A percentile compares a stretch with the other conserved stretches of the same genome.
These are phyloP conservation scores for Tinea pellionella DNA, from an alignment of 2,888 invertebrate species.

Conservation along the genomic window DNA sequence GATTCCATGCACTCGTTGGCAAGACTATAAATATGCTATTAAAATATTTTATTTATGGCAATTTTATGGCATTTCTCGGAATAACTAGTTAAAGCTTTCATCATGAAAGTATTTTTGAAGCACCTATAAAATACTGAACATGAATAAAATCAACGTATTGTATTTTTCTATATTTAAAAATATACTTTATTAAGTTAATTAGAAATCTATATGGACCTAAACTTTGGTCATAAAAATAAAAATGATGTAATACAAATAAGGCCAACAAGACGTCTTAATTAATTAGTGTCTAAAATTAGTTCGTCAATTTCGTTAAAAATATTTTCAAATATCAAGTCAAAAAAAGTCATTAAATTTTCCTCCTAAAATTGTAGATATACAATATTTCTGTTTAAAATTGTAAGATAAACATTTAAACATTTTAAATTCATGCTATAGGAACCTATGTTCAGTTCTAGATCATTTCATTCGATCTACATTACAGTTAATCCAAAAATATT, in stretches of 20 bases:
- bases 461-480: slow-evolving; percentile 26
- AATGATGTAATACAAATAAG: neutral
- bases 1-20: neutral
- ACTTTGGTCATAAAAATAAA: slow-evolving; percentile 2
- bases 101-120: neutral
- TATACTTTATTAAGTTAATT: neutral
- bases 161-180: neutral
- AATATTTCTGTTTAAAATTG: neutral
- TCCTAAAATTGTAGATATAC: neutral
- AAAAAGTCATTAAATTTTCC: neutral
- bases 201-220: neutral
- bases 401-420: slow-evolving; percentile 12
- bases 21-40: neutral
- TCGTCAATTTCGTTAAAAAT: neutral
- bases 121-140: slow-evolving; percentile 3
- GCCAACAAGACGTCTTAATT: neutral
- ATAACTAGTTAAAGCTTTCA: slow-evolving; percentile 5
- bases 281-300: neutral
- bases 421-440: slow-evolving; percentile 58
- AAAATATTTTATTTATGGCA: neutral
- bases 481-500: neutral
- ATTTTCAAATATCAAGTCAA: neutral
- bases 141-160: neutral
- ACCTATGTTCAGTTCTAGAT: slow-evolving; percentile 62
- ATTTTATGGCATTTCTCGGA: neutral